Evolutionary conservation across 2,888 invertebrate species (phyloP).

Genomic region (Megalurothrips usitatus): DNA sequence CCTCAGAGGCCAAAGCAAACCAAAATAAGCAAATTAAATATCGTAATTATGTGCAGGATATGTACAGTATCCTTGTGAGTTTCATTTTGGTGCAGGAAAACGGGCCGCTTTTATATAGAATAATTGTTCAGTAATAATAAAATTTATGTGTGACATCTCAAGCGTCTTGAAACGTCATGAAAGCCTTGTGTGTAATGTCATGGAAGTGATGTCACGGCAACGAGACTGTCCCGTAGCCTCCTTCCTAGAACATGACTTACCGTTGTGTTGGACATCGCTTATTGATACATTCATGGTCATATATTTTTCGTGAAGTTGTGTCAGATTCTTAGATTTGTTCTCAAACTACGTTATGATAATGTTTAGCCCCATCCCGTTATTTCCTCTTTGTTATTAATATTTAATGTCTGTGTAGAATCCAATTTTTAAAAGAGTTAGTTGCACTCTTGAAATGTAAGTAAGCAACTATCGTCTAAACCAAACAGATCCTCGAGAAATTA

Average conservation of each 20-base stretch:
- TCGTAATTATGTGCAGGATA: neutral
- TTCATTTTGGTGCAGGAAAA: neutral
- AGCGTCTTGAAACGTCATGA: neutral
- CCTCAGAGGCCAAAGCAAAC: neutral
- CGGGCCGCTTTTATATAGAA: too few species aligned
- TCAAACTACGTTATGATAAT: slow-evolving; percentile 10
- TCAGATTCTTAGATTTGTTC: slow-evolving; percentile 9
- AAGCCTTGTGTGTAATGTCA: neutral
- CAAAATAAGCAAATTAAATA: neutral
- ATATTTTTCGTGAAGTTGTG: slow-evolving; percentile 17
- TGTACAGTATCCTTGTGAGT: neutral
- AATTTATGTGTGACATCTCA: too few species aligned
- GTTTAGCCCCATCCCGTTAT: neutral
- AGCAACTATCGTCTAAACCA: slow-evolving; percentile 4
- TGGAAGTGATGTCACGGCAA: slow-evolving; percentile 4
- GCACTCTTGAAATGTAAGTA: slow-evolving; percentile 13
- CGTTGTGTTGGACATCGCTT: neutral
- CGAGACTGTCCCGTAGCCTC: slow-evolving; percentile 23
- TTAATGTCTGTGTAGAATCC: slow-evolving; percentile 19
- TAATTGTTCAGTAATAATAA: too few species aligned
- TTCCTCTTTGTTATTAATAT: slow-evolving; percentile 15
- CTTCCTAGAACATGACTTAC: slow-evolving; percentile 7
- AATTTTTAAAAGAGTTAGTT: slow-evolving; percentile 13
- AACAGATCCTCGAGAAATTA: neutral
- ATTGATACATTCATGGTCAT: slow-evolving; percentile 3